Percentiles rank a stretch among this genome's conserved stretches.
Conservation (phyloP, 2,797 vertebrate species). For the Pyrocephalus nanus region DNA sequence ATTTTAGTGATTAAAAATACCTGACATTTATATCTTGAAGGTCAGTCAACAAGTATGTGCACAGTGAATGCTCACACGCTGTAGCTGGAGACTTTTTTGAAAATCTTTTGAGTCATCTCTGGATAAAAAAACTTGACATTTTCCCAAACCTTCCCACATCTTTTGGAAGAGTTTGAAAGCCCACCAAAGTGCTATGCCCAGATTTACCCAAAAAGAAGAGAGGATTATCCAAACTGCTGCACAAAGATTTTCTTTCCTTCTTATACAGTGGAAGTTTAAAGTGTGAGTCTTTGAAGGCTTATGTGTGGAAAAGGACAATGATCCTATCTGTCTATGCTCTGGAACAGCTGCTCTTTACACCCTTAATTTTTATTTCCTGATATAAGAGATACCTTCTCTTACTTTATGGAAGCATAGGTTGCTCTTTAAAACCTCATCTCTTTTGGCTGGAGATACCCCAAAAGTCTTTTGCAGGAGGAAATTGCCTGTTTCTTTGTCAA, state of each 20-base stretch:
- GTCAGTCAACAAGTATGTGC: constrained; percentile 17
- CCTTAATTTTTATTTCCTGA: not conserved
- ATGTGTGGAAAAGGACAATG: not conserved
- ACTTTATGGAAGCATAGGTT: not conserved
- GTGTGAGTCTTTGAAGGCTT: not conserved
- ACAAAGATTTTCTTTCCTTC: constrained; percentile 1
- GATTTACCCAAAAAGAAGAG: not conserved
- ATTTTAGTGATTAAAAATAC: constrained; percentile 41
- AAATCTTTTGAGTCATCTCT: constrained; percentile 23
- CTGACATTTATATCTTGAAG: constrained; percentile 40
- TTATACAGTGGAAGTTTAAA: not conserved
- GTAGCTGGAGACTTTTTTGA: not conserved
- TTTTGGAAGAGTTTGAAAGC: constrained; percentile 32
- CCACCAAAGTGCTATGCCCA: not conserved
- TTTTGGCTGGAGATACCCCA: not conserved
- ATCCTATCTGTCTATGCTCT: not conserved
- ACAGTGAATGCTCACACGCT: not conserved
- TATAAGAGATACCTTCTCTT: not conserved
- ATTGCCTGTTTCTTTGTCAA: not conserved
- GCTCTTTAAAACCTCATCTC: not conserved
- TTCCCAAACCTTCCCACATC: constrained; percentile 31
- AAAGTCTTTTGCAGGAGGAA: not conserved
- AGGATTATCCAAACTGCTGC: not conserved
- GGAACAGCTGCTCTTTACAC: not conserved
- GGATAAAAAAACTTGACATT: constrained; percentile 43